Base-by-base conservation (phyloP, 1,140 invertebrate genomes). In the Hesperophylax magnus region DNA sequence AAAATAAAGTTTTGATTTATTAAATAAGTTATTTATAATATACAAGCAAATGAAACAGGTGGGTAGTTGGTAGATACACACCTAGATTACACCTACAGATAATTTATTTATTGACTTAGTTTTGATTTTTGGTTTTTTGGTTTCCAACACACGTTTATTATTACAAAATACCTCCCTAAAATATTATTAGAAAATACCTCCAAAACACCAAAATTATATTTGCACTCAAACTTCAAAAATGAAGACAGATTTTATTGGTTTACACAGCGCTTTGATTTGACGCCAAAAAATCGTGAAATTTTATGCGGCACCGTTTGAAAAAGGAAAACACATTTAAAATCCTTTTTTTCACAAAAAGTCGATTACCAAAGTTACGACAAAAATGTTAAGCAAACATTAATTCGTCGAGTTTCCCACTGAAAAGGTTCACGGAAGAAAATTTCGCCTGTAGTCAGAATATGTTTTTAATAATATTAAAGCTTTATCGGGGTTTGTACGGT, bases 311-410 rank as follows among this genome's bases (percentile, higher is more conserved):
- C 56, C 52, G 31, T 75, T 75, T 75, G 34, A 31, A 17, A 20
- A 75, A 75, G 53, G 53, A 58, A 71, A 75, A 75, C 71, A 75
- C 53, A 34, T 75, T 75, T 75, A 56, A 75, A 75, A 75, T 56
- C 27, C 71, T 75, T 75, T 75, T n/a, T 75, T 75, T 71, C 8
- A 31, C 69, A 34, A 75, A 75, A 58, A 11, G 53, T 27, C 71
- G 71, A 75, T 75, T 75, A 75, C 71, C 52, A 24, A 75, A 54
- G 71, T 27, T 27, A 75, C 54, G 71, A 56, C 54, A 9, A 54
- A 75, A 75, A 75, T 75, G 52, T 34, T 24, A 56, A 75, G 54
- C 54, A 75, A 75, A 75, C 71, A 75, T 27, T 58, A 75, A 75
- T 54, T 71, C 34, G 67, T 0, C 15, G 67, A 52, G 67, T 71